Base-by-base conservation (phyloP, 2,888 invertebrate species). In the Diaphora mendica region DNA sequence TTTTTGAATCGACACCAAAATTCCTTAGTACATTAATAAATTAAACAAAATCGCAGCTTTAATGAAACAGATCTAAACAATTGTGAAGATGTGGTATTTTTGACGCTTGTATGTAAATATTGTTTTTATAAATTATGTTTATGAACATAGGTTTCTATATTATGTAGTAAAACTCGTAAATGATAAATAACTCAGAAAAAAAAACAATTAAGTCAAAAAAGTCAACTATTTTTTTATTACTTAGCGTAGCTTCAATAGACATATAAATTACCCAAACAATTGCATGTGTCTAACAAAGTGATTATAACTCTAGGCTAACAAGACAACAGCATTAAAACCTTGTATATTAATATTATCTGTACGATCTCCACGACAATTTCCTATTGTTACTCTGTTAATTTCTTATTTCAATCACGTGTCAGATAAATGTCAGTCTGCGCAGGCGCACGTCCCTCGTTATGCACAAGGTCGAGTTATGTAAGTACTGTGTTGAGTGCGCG, bases 391-490 rank as follows among this genome's bases (percentile, higher is more conserved):
- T 26, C 51, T 42, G 20, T 35, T 39, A 51, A 66, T 71, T 65
- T 17, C 39, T 39, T 39, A 65, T 65, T 65, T n/a, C 26, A 39
- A 35, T 71, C 65, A 71, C 48, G 66, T 20, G 26, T 48, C 48
- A 11, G 51, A 55, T 65, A 78, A 79, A 80, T 77, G 71, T 71
- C 74, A 73, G 76, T 75, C 71, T 44, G 73, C 77, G 77, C 76
- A 39, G 51, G 73, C 80, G 78, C 82, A 73, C 66, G 71, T 81
- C 59, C 51, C 64, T 74, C 48, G 76, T 80, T 80, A 77, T 42
- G 51, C 55, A 48, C 83, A 82, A 82, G 82, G 82, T 76, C 74
- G 59, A 9, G 13, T 82, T 75, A 81, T 79, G 77, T 81, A 82
- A 75, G 55, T 55, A n/a, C 11, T 55, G 51, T 11, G 42, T 42